Base-by-base conservation (phyloP, 2,113 vertebrate species). In the Eptesicus fuscus region DNA sequence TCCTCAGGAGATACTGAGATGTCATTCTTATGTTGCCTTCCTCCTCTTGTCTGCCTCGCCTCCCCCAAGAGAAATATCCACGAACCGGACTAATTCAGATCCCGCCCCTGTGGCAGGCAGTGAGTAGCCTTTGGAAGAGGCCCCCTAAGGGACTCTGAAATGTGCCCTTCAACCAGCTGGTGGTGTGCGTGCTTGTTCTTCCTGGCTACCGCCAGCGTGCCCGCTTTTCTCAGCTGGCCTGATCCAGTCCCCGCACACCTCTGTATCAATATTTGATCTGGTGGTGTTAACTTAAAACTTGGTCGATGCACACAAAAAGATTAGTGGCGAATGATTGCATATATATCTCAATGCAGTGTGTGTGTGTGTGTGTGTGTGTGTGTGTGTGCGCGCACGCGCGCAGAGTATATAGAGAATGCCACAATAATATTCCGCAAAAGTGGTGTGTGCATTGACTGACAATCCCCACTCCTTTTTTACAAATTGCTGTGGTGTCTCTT, bases 31-130 rank as follows among this genome's bases (percentile, higher is more conserved):
- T 1, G 9, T 4, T 8, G 0, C 3, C 40, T 47, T 35, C 61
- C 7, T 79, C 47, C 35, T 30, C 30, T 4, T 56, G 20, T 51
- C 56, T 56, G 18, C 65, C 7, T 63, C 17, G 49, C 23, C 7
- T 59, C 20, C 40, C 37, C 40, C 30, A 0, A 53, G 35, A 78
- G 35, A 78, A 84, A 42, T 4, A 20, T 7, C 30, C 17, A 6
- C 1, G 9, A 3, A 8, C 42, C 30, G 17, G 22, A 8, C 1
- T 69, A 35, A 30, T 59, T 18, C 37, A 77, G 42, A 25, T 5
- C 37, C 6, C 61, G 0, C 9, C 20, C 32, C 42, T 0, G 3
- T 8, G 25, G 23, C 13, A 14, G 1, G 42, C 1, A 35, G 47
- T 5, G 10, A 40, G 78, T 11, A 17, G 32, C 25, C 53, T 28